Evolutionary conservation across 2,797 vertebrate genomes (phyloP).

Genomic region (Hapalemur alaotrensis): DNA sequence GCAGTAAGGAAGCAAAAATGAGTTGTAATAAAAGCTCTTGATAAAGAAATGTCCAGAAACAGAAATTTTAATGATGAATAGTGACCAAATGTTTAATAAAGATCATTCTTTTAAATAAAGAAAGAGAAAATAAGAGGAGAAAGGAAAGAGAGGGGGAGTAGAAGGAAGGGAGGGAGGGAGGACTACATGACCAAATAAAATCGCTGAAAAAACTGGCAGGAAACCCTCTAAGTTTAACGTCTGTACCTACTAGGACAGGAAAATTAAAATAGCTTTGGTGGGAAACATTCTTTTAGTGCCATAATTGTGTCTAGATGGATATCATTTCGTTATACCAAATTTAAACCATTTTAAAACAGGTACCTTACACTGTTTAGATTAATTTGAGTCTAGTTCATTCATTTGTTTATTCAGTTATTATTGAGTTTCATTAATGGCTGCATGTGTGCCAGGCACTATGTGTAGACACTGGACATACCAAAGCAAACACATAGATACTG

Average conservation of each 20-base stretch:
- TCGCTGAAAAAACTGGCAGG: constrained; percentile 48
- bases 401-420: neutral
- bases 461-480: neutral
- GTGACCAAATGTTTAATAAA: constrained; percentile 54
- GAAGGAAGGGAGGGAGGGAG: neutral
- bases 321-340: neutral
- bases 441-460: neutral
- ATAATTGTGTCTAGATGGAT: neutral
- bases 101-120: neutral
- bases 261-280: neutral
- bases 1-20: constrained; percentile 60
- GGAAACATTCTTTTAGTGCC: neutral
- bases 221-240: constrained; percentile 47
- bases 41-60: constrained; percentile 54
- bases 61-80: constrained; percentile 65
- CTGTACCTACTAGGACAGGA: neutral
- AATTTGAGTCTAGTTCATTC: neutral
- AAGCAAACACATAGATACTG: neutral
- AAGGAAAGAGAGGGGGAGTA: neutral
- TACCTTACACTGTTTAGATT: neutral
- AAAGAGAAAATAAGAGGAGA: constrained; percentile 8
- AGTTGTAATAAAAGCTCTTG: constrained; percentile 20
- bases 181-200: constrained; percentile 51
- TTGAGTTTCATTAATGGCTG: neutral
- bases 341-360: neutral